Evolutionary conservation across 1,140 invertebrate genomes (phyloP).

Genomic region (Calephelis nemesis): DNA sequence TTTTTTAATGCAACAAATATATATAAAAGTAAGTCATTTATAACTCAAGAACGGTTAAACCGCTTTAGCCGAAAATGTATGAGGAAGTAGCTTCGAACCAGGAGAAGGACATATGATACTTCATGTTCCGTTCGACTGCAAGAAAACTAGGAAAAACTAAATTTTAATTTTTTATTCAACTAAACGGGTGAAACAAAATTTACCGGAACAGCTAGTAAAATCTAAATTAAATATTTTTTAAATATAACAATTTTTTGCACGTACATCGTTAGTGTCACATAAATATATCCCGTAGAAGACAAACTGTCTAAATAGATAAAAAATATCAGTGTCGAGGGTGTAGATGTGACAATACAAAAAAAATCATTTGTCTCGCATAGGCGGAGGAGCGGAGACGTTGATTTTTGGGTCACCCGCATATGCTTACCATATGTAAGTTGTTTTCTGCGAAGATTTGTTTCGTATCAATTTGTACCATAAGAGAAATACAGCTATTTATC

Average conservation of each 20-base stretch:
- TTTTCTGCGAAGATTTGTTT: background rate
- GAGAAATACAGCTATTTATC: no score
- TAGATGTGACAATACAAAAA: constrained; percentile 16
- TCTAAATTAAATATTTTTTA: background rate
- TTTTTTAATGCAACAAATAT: no score
- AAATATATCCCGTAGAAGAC: constrained; percentile 7
- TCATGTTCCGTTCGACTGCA: background rate
- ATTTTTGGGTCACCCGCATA: constrained; percentile 1
- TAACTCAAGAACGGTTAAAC: no score
- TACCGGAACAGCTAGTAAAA: background rate
- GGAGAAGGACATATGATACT: no score
- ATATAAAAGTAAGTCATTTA: no score
- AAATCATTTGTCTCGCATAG: constrained; percentile 4
- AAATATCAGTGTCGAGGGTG: constrained; percentile 11
- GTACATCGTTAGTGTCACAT: constrained; percentile 5
- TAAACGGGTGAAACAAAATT: no score
- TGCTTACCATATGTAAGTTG: constrained; percentile 2
- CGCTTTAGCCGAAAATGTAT: no score
- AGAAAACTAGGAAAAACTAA: no score
- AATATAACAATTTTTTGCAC: background rate
- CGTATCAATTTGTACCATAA: no score
- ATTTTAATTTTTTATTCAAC: no score
- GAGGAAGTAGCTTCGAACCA: no score
- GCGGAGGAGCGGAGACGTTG: background rate
- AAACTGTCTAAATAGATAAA: constrained; percentile 16